Evolutionary conservation across 2,797 vertebrate species (phyloP).

Genomic region (Triplophysa yarkandensis): DNA sequence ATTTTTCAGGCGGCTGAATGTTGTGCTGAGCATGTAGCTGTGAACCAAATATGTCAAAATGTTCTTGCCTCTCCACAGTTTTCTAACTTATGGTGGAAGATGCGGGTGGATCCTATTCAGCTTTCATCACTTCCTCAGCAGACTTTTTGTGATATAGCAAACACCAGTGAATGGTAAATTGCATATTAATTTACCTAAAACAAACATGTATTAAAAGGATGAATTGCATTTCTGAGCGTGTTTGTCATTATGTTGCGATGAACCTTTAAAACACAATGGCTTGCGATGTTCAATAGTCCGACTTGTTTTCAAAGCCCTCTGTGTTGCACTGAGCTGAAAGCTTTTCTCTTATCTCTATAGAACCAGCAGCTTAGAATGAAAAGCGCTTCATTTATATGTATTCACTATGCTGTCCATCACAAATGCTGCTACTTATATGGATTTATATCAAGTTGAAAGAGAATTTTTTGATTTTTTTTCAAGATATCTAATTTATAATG

Average conservation of each 20-base stretch:
- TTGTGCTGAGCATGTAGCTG: not conserved
- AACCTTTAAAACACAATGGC: slow-evolving; percentile 9
- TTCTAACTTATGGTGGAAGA: not conserved
- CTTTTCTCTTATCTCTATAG: slow-evolving; percentile 26
- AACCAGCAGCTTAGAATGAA: slow-evolving; percentile 20
- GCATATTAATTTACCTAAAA: slow-evolving; percentile 4
- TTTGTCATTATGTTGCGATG: not conserved
- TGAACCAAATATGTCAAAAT: slow-evolving; percentile 24
- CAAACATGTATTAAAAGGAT: slow-evolving; percentile 14
- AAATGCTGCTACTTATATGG: not conserved
- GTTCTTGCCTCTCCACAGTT: slow-evolving; percentile 12
- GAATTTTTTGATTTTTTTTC: not conserved
- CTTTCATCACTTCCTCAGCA: slow-evolving; percentile 5
- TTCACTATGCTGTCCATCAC: slow-evolving; percentile 13
- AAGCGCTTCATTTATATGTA: not conserved
- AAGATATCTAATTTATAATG: not conserved
- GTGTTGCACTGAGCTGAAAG: slow-evolving; percentile 1
- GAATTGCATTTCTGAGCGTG: slow-evolving; percentile 1
- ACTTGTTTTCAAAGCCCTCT: slow-evolving; percentile 35
- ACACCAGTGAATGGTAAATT: not conserved
- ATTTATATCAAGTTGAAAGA: not conserved
- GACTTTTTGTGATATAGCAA: slow-evolving; percentile 4
- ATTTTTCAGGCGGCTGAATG: slow-evolving; percentile 7
- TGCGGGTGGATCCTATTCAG: not conserved
- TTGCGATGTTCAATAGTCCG: not conserved